phyloP scores from a whole-genome alignment of 2,888 invertebrate species.

The Hyalella azteca region DNA sequence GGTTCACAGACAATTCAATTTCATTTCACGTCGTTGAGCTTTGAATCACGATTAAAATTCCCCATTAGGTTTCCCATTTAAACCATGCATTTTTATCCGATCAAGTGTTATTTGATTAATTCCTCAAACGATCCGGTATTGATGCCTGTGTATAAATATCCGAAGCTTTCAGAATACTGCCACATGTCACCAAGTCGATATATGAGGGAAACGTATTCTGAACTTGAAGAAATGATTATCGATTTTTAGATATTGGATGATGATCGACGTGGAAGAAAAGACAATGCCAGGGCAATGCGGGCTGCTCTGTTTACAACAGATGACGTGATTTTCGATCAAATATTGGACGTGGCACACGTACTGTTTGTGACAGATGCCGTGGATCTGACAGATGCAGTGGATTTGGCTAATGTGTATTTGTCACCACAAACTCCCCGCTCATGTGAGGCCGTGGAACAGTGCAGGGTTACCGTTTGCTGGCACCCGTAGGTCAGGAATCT shows the following conservation, averaged over 20 bases:
- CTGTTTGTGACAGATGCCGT: constrained; percentile 19
- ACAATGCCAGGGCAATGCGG: constrained; percentile 7
- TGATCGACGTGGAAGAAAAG: neutral
- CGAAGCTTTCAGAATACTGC: neutral
- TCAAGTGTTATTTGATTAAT: neutral
- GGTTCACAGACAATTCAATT: neutral
- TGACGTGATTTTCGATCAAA: constrained; percentile 34
- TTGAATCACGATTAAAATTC: neutral
- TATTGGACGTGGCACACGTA: constrained; percentile 25
- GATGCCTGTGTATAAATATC: neutral
- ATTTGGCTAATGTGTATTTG: constrained; percentile 27
- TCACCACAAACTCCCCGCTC: too few relatives aligned
- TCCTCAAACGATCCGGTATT: neutral
- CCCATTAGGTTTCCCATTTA: neutral
- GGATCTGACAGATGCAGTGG: constrained; percentile 29
- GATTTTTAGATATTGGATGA: neutral
- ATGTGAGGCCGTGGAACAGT: too few relatives aligned
- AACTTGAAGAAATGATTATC: neutral
- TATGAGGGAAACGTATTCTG: neutral
- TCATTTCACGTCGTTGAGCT: neutral
- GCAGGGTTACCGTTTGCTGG: too few relatives aligned
- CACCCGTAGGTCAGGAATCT: too few relatives aligned
- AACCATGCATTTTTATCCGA: neutral
- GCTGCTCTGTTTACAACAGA: constrained; percentile 7
- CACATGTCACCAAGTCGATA: neutral